Percentiles rank a stretch among this genome's conserved stretches.
Conservation (phyloP, 2,797 vertebrate genomes). For the Malurus leucopterus region DNA sequence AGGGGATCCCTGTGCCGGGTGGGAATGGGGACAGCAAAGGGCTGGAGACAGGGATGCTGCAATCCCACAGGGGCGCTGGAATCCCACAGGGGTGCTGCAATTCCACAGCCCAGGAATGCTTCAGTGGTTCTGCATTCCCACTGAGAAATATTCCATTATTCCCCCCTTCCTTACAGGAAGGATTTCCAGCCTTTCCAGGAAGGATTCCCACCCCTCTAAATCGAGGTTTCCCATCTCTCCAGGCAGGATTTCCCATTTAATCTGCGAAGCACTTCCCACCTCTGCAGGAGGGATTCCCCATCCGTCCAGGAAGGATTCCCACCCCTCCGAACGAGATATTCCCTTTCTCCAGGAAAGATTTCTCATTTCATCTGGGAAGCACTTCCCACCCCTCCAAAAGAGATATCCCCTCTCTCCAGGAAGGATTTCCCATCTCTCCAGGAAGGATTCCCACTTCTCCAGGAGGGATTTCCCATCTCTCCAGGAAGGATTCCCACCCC, state of each 20-base stretch:
- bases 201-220: too few relatives aligned
- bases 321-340: too few relatives aligned
- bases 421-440: not conserved
- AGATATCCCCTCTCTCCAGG: too few relatives aligned
- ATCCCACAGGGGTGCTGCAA: not conserved
- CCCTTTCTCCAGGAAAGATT: not conserved
- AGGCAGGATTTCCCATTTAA: not conserved
- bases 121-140: not conserved
- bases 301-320: too few relatives aligned
- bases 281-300: too few relatives aligned
- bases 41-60: not conserved
- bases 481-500: not conserved
- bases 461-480: not conserved
- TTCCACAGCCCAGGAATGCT: not conserved
- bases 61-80: not conserved
- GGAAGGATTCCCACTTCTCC: accelerated
- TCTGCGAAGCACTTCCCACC: not conserved
- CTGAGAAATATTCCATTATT: not conserved
- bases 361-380: accelerated
- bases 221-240: too few relatives aligned
- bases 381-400: not conserved
- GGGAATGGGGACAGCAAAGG: not conserved
- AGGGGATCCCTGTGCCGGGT: not conserved
- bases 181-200: not conserved
- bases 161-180: not conserved